Base-by-base conservation (phyloP, 2,113 vertebrate genomes). In the Ploceus nigricollis region DNA sequence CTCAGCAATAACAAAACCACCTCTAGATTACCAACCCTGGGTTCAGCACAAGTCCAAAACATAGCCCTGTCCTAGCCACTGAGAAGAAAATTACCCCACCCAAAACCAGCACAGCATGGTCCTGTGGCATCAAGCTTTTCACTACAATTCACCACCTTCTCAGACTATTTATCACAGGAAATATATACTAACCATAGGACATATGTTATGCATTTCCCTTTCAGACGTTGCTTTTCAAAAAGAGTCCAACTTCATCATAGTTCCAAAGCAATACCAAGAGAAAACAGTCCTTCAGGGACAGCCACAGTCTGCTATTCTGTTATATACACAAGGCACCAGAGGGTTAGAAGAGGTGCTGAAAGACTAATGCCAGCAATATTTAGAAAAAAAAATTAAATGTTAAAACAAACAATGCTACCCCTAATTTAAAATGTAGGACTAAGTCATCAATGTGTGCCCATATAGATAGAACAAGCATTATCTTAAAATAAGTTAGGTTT, bases 51-150 rank as follows among this genome's bases (percentile, higher is more conserved):
- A 21, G 21, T 58, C 13, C 44, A 58, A 42, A 50, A 58, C 31
- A 42, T 0, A 35, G 21, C 21, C 31, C 31, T 1, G 0, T 33
- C 11, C 37, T 2, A 58, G 37, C 9, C 31, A 42, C 19, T 13
- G 30, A 48, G 44, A 50, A 66, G 44, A 44, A 48, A 75, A 50
- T 17, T 14, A 50, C 13, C 7, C 37, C 25, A 44, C 21, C 17
- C 44, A 31, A 44, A 68, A 35, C 44, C 53, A 58, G 37, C 53
- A 50, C 11, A 27, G 37, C 23, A 37, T 16, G 3, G 11, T 53
- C 19, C 20, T n/a, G 30, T 58, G 33, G 10, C 47, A 87, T 24
- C 25, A 61, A 44, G 15, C 1, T 73, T 79, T 44, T 89, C 31
- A n/a, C 37, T 69, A 50, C 15, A 17, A 14, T 57, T 80, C 69